Evolutionary conservation across 2,113 vertebrate species (phyloP).

Genomic region (Datnioides undecimradiatus): DNA sequence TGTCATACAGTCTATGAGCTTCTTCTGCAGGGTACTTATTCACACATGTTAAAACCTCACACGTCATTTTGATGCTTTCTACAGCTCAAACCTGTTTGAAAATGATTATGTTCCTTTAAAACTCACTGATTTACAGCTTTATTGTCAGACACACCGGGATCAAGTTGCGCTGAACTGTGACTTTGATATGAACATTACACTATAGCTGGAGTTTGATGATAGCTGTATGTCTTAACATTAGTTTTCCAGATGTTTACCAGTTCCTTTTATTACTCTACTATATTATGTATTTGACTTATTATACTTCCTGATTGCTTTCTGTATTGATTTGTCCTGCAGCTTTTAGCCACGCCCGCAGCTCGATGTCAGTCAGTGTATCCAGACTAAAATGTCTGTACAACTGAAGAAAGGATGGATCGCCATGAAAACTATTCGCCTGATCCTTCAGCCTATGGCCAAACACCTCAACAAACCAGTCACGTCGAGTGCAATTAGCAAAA

Average conservation of each 20-base stretch:
- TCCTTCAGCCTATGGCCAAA: background rate
- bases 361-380: background rate
- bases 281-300: background rate
- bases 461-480: background rate
- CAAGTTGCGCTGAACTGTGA: no score
- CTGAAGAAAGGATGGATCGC: background rate
- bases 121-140: background rate
- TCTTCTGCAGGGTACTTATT: background rate
- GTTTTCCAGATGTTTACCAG: background rate
- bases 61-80: background rate
- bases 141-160: background rate
- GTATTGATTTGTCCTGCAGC: background rate
- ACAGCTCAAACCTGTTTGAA: background rate
- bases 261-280: background rate
- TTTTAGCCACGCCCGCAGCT: background rate
- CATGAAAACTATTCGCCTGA: background rate
- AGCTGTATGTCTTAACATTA: background rate
- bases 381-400: background rate
- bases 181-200: no score
- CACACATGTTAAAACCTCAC: background rate
- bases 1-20: background rate
- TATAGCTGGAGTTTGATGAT: background rate
- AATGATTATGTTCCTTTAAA: background rate
- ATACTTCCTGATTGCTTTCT: background rate
- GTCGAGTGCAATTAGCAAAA: background rate